Base-by-base conservation (phyloP, 2,797 vertebrate genomes). In the Brachyrhaphis roseni region DNA sequence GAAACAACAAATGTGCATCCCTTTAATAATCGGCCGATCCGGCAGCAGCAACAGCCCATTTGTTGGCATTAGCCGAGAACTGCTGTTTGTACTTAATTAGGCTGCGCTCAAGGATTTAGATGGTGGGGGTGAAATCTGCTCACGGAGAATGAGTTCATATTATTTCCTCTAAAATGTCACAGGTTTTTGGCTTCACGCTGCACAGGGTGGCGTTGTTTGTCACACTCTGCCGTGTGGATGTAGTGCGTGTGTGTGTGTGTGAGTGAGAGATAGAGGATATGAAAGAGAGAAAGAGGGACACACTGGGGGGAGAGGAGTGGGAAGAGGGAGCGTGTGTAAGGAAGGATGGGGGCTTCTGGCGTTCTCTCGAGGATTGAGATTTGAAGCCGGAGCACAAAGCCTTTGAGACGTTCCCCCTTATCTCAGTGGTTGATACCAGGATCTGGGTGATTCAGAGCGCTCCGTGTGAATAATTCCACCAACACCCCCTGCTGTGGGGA, bases 391-490 rank as follows among this genome's bases (percentile, higher is more conserved):
- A 82, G 91, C 92, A 92, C 91, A 94, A 93, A 94, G 91, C 91
- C 92, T 90, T 90, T 90, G 93, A 93, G 93, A 93, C 87, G 3
- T 76, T 82, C 87, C 87, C 68, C 89, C 92, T 93, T 90, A 90
- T 93, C 92, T 90, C 73, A 41, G 88, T 91, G 93, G 93, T 91
- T 91, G 92, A 92, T 90, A 92, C 87, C 86, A 77, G 91, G 89
- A 93, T 92, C 90, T 90, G 13, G 82, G 89, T 86, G 91, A 93
- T 92, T 94, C 93, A 84, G 88, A 91, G 88, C 49, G 76, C 91
- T 89, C 89, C 72, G 41, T 89, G 92, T 93, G 92, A 93, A 94
- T 93, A 93, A 93, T 92, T 94, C 91, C 90, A 86, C 91, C 91
- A 83, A 82, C 91, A 84, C 89, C 91, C 88, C 92, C 89, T 84